A percentile compares a stretch with the other conserved stretches of the same genome.
phyloP scores from a whole-genome alignment of 2,797 vertebrate genomes.

The Harpagifer antarcticus region DNA sequence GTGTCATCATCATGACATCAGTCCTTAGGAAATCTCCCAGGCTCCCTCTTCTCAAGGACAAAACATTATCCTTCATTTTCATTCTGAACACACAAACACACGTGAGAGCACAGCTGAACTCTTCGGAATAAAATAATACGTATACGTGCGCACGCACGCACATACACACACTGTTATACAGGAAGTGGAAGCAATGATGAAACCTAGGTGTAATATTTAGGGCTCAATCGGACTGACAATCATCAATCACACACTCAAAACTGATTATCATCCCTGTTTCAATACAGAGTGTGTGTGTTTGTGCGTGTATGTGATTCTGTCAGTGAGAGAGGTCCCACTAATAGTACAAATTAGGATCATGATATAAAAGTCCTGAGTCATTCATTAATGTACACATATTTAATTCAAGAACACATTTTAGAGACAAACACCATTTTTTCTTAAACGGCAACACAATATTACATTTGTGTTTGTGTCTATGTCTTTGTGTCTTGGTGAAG shows the following conservation, averaged over 20 bases:
- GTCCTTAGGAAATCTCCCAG: constrained; percentile 43
- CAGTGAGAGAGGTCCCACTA: not conserved
- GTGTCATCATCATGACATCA: constrained; percentile 70
- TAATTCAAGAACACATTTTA: not conserved
- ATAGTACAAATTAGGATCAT: constrained; percentile 45
- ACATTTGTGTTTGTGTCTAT: no score
- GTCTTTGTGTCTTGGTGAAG: not conserved
- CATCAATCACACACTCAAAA: constrained; percentile 50
- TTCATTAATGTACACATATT: not conserved
- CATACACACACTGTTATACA: constrained; percentile 27
- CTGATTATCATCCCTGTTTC: constrained; percentile 26
- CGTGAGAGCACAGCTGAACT: constrained; percentile 29
- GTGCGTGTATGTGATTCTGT: not conserved
- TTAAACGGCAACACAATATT: not conserved
- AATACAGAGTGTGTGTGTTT: not conserved
- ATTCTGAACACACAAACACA: constrained; percentile 14
- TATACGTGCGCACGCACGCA: not conserved
- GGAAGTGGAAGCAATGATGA: constrained; percentile 74
- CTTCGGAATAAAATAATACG: constrained; percentile 1
- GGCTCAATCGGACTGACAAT: constrained; percentile 61
- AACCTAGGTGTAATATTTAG: constrained; percentile 67
- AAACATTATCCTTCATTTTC: constrained; percentile 31
- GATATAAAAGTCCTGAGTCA: constrained; percentile 33
- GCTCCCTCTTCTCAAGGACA: constrained; percentile 40
- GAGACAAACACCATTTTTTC: not conserved